These are phyloP conservation scores for Abrostola tripartita DNA, from an alignment of 2,888 invertebrate genomes.

Conservation along the genomic window DNA sequence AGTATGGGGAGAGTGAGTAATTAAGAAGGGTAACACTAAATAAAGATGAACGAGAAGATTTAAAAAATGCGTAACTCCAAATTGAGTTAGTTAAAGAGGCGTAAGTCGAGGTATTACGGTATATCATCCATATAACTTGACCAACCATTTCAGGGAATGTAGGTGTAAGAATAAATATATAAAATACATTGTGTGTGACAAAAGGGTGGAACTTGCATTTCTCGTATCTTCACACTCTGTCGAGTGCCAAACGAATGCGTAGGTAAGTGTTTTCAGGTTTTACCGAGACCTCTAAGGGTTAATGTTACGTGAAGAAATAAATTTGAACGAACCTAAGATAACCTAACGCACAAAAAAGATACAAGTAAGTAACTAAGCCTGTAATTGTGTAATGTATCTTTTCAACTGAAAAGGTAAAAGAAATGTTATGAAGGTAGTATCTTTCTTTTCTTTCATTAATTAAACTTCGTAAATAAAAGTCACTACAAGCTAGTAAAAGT, in stretches of 20 bases:
- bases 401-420: not conserved
- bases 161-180: too few species aligned
- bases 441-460: too few species aligned
- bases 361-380: not conserved
- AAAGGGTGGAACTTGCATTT: conserved; percentile 6
- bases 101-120: too few species aligned
- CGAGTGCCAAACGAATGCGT: conserved; percentile 8
- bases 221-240: conserved; percentile 15
- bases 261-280: conserved; percentile 1
- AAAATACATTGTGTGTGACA: not conserved
- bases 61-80: too few species aligned
- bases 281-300: not conserved
- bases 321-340: conserved; percentile 2
- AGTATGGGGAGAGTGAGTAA: too few species aligned
- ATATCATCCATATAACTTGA: too few species aligned
- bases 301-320: conserved; percentile 7
- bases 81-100: too few species aligned
- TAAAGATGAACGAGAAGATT: too few species aligned
- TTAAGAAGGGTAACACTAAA: too few species aligned
- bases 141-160: too few species aligned
- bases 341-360: not conserved
- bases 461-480: too few species aligned
- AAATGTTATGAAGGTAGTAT: not conserved
- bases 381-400: not conserved
- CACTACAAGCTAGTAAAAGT: too few species aligned